These are phyloP conservation scores for Peromyscus californicus DNA, from an alignment of 2,113 vertebrate species.

Conservation along the genomic window DNA sequence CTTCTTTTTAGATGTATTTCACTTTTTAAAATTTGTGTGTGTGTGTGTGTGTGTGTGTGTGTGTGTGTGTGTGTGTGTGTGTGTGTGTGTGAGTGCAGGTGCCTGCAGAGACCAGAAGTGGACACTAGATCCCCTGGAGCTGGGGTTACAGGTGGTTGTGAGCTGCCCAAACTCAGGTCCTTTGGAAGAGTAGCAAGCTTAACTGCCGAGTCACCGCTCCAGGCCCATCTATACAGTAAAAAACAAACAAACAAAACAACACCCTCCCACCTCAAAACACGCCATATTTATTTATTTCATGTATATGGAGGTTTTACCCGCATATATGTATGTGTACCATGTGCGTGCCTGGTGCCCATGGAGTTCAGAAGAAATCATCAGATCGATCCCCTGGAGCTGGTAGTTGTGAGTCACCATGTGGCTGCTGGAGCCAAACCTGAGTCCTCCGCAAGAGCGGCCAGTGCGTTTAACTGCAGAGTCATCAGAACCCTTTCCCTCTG, in stretches of 20 bases:
- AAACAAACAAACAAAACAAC: not conserved
- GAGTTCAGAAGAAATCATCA: not conserved
- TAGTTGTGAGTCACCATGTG: not conserved
- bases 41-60: not conserved
- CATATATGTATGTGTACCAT: not conserved
- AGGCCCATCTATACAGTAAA: not conserved
- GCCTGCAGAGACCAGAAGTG: not conserved
- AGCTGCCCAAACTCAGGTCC: not conserved
- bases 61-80: not conserved
- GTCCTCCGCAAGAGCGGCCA: not conserved
- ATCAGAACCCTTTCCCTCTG: too few species aligned
- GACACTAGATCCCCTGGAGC: not conserved
- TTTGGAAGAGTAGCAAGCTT: not conserved
- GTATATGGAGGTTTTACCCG: not conserved
- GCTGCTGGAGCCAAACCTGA: not conserved
- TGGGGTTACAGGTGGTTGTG: not conserved
- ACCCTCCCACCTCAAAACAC: not conserved
- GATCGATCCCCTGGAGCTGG: not conserved
- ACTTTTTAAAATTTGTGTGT: not conserved
- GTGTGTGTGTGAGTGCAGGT: not conserved
- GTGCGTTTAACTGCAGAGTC: not conserved
- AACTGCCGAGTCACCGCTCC: not conserved
- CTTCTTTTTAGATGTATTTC: not conserved
- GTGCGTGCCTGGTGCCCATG: not conserved
- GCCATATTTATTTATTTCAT: not conserved